phyloP scores from a whole-genome alignment of 1,140 invertebrate genomes.

The Aphis gossypii region DNA sequence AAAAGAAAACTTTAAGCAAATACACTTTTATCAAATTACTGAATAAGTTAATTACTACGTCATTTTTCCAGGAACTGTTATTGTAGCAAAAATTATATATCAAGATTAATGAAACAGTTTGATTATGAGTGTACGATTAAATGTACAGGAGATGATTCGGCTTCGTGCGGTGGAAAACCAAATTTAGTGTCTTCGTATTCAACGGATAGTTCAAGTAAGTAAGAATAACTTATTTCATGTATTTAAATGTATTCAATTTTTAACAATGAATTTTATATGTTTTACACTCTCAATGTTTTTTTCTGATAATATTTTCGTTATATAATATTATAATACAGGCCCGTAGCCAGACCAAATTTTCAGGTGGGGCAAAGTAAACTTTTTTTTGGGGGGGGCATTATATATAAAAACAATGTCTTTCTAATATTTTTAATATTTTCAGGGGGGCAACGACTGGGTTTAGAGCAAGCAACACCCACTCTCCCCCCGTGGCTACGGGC shows the following conservation, averaged over 20 bases:
- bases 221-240: background rate
- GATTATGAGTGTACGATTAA: background rate
- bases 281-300: too few species aligned
- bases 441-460: too few species aligned
- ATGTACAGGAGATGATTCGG: background rate
- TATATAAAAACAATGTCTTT: too few species aligned
- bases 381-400: too few species aligned
- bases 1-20: background rate
- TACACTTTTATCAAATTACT: background rate
- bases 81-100: slow-evolving; percentile 40
- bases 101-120: slow-evolving; percentile 29
- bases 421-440: too few species aligned
- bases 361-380: too few species aligned
- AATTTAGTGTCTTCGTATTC: slow-evolving; percentile 32
- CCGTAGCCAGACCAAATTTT: too few species aligned
- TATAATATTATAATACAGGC: too few species aligned
- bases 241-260: background rate
- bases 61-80: slow-evolving; percentile 12
- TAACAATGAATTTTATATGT: background rate
- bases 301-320: too few species aligned
- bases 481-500: too few species aligned
- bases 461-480: too few species aligned
- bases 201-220: slow-evolving; percentile 34
- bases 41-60: background rate
- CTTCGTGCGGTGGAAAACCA: slow-evolving; percentile 36